Conservation (phyloP, 2,113 vertebrate species). For the Neotoma lepida region DNA sequence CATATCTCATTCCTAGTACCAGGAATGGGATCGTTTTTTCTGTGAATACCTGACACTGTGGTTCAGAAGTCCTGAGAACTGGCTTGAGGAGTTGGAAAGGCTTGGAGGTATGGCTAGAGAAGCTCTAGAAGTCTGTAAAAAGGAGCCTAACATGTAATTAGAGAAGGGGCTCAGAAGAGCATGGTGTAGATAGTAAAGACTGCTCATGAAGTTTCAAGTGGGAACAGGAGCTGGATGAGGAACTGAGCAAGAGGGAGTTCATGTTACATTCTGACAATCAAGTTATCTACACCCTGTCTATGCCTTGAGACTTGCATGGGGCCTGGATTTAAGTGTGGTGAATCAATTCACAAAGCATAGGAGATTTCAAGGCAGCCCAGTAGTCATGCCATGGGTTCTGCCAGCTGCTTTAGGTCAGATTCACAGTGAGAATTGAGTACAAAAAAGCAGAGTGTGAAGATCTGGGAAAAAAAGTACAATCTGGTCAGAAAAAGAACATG, state of each 20-base stretch:
- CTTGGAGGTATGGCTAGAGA: neutral
- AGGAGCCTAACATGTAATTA: neutral
- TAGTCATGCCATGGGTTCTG: neutral
- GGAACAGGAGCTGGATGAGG: neutral
- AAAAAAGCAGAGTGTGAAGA: neutral
- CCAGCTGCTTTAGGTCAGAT: neutral
- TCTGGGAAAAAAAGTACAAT: neutral
- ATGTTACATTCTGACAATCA: neutral
- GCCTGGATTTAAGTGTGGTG: neutral
- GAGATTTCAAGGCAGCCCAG: neutral
- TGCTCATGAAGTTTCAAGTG: neutral
- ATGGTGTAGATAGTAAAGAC: neutral
- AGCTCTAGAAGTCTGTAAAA: neutral
- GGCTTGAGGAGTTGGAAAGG: neutral
- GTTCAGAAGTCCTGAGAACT: neutral
- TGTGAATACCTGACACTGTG: neutral
- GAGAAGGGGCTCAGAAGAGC: neutral
- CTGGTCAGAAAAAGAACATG: neutral
- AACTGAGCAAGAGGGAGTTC: neutral
- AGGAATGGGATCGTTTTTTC: neutral
- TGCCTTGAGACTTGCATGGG: neutral
- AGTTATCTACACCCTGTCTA: neutral
- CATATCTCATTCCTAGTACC: neutral
- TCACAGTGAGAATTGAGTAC: neutral
- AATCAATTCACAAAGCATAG: neutral